phyloP scores from a whole-genome alignment of 2,888 invertebrate genomes.

The Zonitis immaculata region DNA sequence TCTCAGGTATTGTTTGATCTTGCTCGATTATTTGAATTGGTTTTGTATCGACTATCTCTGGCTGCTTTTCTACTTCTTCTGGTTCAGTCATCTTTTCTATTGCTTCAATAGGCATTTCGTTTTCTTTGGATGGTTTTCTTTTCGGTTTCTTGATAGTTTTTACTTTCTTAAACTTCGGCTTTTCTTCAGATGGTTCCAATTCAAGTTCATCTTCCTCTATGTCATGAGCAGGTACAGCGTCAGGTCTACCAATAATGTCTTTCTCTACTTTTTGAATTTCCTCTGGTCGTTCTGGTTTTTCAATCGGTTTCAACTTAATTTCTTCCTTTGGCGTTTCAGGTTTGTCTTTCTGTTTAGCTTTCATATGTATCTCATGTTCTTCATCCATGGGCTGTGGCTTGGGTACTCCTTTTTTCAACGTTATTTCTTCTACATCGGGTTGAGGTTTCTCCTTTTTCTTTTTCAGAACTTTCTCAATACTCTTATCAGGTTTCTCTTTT shows the following conservation, averaged over 20 bases:
- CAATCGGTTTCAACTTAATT: conserved; percentile 32
- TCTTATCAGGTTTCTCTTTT: conserved; percentile 36
- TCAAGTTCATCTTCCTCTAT: conserved; percentile 19
- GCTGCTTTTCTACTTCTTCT: conserved; percentile 13
- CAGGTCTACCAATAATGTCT: conserved; percentile 3
- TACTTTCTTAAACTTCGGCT: conserved; percentile 19
- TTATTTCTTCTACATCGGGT: conserved; percentile 20
- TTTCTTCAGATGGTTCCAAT: conserved; percentile 36
- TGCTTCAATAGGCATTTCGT: conserved; percentile 26
- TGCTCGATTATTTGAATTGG: conserved; percentile 37
- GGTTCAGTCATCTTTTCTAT: conserved; percentile 9
- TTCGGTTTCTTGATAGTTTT: conserved; percentile 16
- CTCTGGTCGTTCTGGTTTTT: conserved; percentile 28
- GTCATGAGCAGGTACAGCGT: conserved; percentile 18
- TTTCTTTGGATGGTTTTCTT: conserved; percentile 18
- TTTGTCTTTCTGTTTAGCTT: conserved; percentile 30
- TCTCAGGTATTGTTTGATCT: conserved; percentile 12
- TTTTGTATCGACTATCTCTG: conserved; percentile 24
- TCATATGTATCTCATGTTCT: conserved; percentile 35
- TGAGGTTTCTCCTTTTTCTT: conserved; percentile 45
- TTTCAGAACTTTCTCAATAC: conserved; percentile 31
- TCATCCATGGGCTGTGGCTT: conserved; percentile 37
- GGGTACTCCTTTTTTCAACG: conserved; percentile 28
- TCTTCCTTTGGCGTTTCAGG: conserved; percentile 28
- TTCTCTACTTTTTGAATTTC: conserved; percentile 12